These are phyloP conservation scores for Romanogobio albipinnatus DNA, from an alignment of 2,113 vertebrate genomes.

Conservation along the genomic window DNA sequence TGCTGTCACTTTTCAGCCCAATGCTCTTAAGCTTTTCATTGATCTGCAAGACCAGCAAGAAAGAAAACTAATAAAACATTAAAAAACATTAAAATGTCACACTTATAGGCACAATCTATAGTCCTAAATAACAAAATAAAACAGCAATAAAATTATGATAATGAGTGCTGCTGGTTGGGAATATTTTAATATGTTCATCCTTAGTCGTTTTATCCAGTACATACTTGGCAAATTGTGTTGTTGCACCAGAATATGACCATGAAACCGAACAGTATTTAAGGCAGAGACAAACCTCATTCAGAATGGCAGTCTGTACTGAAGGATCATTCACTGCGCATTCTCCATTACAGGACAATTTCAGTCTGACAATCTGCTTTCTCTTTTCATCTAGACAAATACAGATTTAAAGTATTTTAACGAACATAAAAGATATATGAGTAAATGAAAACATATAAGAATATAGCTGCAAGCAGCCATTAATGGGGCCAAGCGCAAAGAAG, in stretches of 20 bases:
- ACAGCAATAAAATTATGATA: too few relatives aligned
- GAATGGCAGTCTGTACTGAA: background rate
- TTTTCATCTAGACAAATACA: background rate
- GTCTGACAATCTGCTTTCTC: background rate
- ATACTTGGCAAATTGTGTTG: too few relatives aligned
- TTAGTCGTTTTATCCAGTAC: too few relatives aligned
- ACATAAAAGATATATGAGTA: background rate
- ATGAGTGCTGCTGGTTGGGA: too few relatives aligned
- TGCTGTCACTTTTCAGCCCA: background rate
- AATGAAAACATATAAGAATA: background rate
- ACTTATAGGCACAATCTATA: too few relatives aligned
- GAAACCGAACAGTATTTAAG: background rate
- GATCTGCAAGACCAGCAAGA: slow-evolving; percentile 33
- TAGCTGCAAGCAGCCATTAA: too few relatives aligned
- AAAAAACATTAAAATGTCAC: too few relatives aligned
- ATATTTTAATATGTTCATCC: too few relatives aligned
- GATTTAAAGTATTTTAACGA: background rate
- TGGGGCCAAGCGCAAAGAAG: too few relatives aligned
- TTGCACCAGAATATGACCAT: too few relatives aligned
- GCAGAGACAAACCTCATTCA: slow-evolving; percentile 29
- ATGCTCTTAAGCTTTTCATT: background rate
- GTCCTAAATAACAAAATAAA: too few relatives aligned
- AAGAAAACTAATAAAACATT: background rate
- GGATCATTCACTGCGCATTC: background rate
- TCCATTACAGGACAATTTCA: slow-evolving; percentile 17